Evolutionary conservation across 2,888 invertebrate species (phyloP), one percentile per base, ranked within the genome.

Genomic region (Polymixis flavicincta): DNA sequence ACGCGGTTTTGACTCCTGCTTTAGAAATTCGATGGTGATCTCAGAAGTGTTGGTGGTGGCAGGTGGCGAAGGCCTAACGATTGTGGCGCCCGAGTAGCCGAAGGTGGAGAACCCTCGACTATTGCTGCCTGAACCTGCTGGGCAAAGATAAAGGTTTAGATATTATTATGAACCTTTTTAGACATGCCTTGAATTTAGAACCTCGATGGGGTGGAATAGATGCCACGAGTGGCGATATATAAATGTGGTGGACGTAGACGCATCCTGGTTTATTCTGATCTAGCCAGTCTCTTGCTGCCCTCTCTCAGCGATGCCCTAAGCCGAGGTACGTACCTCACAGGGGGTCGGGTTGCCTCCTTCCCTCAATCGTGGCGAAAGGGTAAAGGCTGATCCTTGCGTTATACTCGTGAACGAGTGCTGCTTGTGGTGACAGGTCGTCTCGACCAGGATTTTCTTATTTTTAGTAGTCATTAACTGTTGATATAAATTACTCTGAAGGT

Each of bases 101-200:
- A 96, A 96, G 0, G 96, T 96, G 0, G 96, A 96, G 88, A 96
- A 96, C 2, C 95, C 96, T 52, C 95, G 91, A 81, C 96, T 95
- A 84, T 95, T 95, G 28, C 92, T 93, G 11, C 93, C 92, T 1
- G 94, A 94, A 48, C 94, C 94, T 88, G 91, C 54, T 57, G 72
- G 65, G 32, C 42, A 68, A 50, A 59, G n/a, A 37, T 7, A 1
- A 22, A 37, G 73, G 45, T 67, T 55, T 22, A 73, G 42, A 57
- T 50, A 72, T 73, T 1, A n/a, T 54, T 32, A 8, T 32, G 42
- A 28, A 60, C 73, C 73, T 72, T 72, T 73, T 48, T 48, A n/a
- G 19, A 48, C 7, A 55, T 70, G 71, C 68, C 52, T 28, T 52
- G 50, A 67, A 45, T 8, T 28, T 19, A 1, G 2, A 22, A 76